Evolutionary conservation across 1,140 invertebrate genomes (phyloP).

Genomic region (Drosophila gunungcola): DNA sequence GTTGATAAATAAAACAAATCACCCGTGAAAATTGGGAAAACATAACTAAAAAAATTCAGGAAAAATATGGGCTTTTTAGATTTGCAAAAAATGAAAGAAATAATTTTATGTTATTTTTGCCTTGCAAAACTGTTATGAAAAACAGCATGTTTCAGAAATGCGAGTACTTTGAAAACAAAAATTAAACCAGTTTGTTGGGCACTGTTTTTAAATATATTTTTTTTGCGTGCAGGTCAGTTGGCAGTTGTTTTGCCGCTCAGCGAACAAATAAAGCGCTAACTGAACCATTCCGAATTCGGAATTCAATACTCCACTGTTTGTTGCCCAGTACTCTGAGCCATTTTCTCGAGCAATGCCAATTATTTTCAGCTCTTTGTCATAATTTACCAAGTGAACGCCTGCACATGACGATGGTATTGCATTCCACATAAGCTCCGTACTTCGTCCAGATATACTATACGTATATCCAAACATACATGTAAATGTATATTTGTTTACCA

Average conservation of each 20-base stretch:
- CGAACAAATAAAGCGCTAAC: slow-evolving; percentile 32
- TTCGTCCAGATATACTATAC: not conserved
- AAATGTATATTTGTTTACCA: slow-evolving; percentile 4
- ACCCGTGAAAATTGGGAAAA: too few relatives aligned
- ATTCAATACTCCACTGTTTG: slow-evolving; percentile 25
- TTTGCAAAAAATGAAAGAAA: not conserved
- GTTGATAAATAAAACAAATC: too few relatives aligned
- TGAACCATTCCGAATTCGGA: slow-evolving; percentile 28
- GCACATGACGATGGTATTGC: slow-evolving; percentile 56
- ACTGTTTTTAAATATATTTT: too few relatives aligned
- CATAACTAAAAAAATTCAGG: too few relatives aligned
- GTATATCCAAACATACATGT: not conserved
- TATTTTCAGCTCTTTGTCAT: slow-evolving; percentile 66
- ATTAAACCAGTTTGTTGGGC: not conserved
- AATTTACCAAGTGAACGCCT: slow-evolving; percentile 65
- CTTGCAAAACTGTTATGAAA: not conserved
- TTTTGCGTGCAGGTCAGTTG: slow-evolving; percentile 12
- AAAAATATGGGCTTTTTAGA: not conserved
- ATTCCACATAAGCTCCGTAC: slow-evolving; percentile 14
- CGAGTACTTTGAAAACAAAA: not conserved
- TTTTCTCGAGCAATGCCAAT: slow-evolving; percentile 57
- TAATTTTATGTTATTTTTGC: too few relatives aligned
- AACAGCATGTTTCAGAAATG: not conserved
- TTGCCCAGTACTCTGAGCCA: not conserved
- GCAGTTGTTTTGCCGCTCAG: slow-evolving; percentile 13